These are phyloP conservation scores for Phoebastria nigripes DNA, from an alignment of 2,797 vertebrate genomes.

Conservation along the genomic window DNA sequence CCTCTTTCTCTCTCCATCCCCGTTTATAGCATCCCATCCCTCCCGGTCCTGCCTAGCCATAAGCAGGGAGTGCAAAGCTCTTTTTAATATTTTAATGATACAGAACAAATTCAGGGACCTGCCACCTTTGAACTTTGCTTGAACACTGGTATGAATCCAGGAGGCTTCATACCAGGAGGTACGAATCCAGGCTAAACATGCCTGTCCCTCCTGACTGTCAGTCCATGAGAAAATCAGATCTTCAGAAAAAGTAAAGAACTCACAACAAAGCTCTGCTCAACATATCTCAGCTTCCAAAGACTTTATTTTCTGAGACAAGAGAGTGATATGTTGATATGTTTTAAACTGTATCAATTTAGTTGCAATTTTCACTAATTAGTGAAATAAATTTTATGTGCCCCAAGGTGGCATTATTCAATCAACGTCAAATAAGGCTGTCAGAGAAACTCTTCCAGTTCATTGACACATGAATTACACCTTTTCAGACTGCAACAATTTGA, in stretches of 20 bases:
- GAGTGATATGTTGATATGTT: not conserved
- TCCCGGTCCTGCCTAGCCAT: not conserved
- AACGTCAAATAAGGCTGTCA: not conserved
- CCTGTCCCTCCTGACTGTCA: not conserved
- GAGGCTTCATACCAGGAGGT: not conserved
- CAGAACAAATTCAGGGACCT: not conserved
- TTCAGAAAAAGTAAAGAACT: not conserved
- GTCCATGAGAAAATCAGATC: not conserved
- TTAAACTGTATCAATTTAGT: not conserved
- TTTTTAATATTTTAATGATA: not conserved
- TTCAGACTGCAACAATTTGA: not conserved
- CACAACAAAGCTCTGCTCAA: not conserved
- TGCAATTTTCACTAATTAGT: conserved; percentile 3
- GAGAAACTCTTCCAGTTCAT: not conserved
- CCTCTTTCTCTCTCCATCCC: not conserved
- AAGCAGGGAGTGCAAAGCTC: not conserved
- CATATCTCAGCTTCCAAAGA: not conserved
- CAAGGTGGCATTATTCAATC: conserved; percentile 6
- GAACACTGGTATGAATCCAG: rapidly evolving
- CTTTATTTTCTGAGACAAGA: not conserved
- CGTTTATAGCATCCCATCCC: rapidly evolving
- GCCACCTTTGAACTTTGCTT: not conserved
- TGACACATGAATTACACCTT: not conserved
- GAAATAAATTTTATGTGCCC: not conserved
- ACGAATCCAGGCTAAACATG: rapidly evolving